Evolutionary conservation across 2,113 vertebrate species (phyloP).

Genomic region (Tringa solitaria): DNA sequence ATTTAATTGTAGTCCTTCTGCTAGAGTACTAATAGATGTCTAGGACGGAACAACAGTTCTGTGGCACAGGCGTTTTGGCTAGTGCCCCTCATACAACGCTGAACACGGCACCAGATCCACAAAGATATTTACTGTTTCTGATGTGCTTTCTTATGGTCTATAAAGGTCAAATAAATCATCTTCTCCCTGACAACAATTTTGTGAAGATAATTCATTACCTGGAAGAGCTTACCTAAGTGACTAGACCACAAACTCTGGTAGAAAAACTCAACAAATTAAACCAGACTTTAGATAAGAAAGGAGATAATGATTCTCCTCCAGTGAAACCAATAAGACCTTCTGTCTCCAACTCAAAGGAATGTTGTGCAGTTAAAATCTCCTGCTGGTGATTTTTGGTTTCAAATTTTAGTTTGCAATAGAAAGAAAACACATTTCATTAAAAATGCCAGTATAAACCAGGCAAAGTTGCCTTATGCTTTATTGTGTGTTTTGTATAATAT

Average conservation of each 20-base stretch:
- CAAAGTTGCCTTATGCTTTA: not conserved
- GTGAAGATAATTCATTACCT: not conserved
- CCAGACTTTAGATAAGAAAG: not conserved
- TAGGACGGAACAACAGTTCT: not conserved
- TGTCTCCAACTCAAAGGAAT: not conserved
- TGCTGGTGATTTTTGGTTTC: not conserved
- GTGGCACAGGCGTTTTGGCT: not conserved
- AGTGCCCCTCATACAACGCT: not conserved
- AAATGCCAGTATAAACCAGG: not conserved
- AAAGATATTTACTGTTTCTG: not conserved
- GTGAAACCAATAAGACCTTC: not conserved
- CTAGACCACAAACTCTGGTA: not conserved
- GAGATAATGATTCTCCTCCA: not conserved
- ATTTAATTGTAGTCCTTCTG: not conserved
- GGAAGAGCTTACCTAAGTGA: not conserved
- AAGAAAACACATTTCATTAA: not conserved
- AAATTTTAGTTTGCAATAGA: not conserved
- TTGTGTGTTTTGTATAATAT: not conserved
- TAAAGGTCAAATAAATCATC: not conserved
- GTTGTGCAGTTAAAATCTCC: not conserved
- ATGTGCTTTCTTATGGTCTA: not conserved
- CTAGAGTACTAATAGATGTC: not conserved
- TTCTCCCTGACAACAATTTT: not conserved
- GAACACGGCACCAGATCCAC: not conserved
- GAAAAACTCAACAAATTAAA: not conserved